These are phyloP conservation scores for Itoplectis maculator DNA, from an alignment of 2,888 invertebrate species.

Conservation along the genomic window DNA sequence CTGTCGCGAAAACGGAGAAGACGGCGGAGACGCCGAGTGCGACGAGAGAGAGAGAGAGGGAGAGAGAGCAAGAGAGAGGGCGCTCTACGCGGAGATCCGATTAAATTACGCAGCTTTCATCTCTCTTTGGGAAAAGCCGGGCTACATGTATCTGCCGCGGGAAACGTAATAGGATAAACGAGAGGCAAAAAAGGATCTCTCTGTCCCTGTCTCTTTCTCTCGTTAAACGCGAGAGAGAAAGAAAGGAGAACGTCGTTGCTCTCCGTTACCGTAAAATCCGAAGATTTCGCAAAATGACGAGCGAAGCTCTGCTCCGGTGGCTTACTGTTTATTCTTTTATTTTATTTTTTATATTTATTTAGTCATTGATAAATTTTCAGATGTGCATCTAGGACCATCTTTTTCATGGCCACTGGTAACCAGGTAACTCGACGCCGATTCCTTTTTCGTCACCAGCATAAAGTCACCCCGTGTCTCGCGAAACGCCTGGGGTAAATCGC, in stretches of 20 bases:
- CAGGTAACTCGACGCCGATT: too few species aligned
- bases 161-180: conserved; percentile 31
- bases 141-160: neutral
- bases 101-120: conserved; percentile 31
- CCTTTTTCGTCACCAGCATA: too few species aligned
- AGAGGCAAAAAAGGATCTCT: conserved; percentile 10
- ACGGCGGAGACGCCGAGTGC: neutral
- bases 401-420: too few species aligned
- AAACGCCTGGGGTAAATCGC: conserved; percentile 4
- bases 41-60: neutral
- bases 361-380: neutral
- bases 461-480: neutral
- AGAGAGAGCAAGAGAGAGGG: too few species aligned
- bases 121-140: neutral
- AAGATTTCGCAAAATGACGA: neutral
- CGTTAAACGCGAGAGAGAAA: too few species aligned
- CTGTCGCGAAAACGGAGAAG: too few species aligned
- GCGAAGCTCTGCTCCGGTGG: neutral
- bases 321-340: conserved; percentile 1
- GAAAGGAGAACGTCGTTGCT: conserved; percentile 4
- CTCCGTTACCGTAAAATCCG: neutral
- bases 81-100: conserved; percentile 21
- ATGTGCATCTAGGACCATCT: too few species aligned
- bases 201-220: too few species aligned
- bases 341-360: neutral